Conservation (phyloP, 2,113 vertebrate species). For the Butorides virescens region DNA sequence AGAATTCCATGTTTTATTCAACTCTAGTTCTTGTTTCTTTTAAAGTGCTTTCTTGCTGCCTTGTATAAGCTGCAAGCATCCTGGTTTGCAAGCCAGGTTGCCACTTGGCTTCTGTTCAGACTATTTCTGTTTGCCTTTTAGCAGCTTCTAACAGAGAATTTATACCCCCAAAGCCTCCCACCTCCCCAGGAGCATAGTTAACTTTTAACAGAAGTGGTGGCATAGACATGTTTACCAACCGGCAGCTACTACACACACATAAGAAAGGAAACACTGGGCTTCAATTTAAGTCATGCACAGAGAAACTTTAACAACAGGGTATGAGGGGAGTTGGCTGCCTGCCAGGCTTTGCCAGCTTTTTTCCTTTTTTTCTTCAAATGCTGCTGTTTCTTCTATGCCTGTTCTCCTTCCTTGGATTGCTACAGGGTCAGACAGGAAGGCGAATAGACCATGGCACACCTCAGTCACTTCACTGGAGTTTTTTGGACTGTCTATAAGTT, state of each 20-base stretch:
- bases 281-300: background rate
- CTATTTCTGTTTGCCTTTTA: background rate
- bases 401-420: background rate
- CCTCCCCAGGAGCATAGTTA: background rate
- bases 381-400: fast-evolving
- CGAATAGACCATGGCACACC: background rate
- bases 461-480: background rate
- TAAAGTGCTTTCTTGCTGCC: background rate
- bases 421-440: background rate
- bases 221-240: background rate
- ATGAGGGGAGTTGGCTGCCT: background rate
- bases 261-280: background rate
- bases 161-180: background rate
- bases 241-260: background rate
- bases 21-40: background rate
- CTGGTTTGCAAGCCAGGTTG: background rate
- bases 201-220: background rate
- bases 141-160: background rate
- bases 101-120: background rate
- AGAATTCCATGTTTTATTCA: background rate
- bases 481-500: background rate
- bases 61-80: background rate
- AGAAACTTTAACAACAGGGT: background rate
- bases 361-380: background rate
- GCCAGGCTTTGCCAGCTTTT: background rate